Percentiles rank a stretch among this genome's conserved stretches.
Evolutionary conservation across 2,888 invertebrate species (phyloP).

Genomic region (Emesis russula): DNA sequence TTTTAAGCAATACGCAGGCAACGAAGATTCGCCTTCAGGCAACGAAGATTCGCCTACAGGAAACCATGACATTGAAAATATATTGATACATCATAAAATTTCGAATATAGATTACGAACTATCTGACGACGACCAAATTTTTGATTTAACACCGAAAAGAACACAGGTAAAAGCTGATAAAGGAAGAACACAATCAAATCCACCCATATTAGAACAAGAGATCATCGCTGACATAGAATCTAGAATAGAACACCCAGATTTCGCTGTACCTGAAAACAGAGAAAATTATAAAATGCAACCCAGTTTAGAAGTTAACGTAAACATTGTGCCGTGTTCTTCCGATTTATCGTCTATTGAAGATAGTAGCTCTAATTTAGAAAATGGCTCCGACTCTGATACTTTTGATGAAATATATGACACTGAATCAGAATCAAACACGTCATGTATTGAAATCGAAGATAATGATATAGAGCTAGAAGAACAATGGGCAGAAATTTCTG

Average conservation of each 20-base stretch:
- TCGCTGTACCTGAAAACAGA: not conserved
- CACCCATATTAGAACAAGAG: not conserved
- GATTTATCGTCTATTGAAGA: not conserved
- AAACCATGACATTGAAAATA: too few species aligned
- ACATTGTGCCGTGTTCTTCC: not conserved
- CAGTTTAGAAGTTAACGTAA: not conserved
- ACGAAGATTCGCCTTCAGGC: too few species aligned
- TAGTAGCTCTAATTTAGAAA: conserved; percentile 11
- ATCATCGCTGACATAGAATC: not conserved
- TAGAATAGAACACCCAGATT: not conserved
- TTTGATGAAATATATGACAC: conserved; percentile 11
- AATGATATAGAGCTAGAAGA: not conserved
- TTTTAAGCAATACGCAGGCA: too few species aligned
- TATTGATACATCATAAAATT: not conserved
- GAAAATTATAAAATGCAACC: not conserved
- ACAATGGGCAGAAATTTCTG: not conserved
- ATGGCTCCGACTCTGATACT: not conserved
- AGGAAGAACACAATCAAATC: not conserved
- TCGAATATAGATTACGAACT: conserved; percentile 1
- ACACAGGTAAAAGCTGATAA: not conserved
- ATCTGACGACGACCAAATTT: not conserved
- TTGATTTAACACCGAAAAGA: too few species aligned
- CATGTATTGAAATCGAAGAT: not conserved
- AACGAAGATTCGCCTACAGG: too few species aligned
- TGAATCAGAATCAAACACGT: not conserved